Evolutionary conservation across 1,140 invertebrate species (phyloP), one percentile per base, ranked within the genome.

Genomic region (Macrocentrus cingulum): DNA sequence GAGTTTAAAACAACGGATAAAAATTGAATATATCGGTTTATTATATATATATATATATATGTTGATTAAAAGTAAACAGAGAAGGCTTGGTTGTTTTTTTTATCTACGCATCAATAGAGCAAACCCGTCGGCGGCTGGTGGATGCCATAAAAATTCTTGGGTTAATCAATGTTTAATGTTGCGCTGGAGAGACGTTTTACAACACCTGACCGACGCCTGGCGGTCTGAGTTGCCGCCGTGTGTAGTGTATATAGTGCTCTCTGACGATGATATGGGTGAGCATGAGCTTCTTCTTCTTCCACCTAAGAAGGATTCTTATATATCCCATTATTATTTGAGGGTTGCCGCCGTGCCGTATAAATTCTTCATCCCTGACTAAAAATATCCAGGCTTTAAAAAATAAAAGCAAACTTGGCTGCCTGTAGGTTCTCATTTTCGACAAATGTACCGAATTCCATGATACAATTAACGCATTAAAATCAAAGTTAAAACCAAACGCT

Each of bases 91-190:
- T n/a, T n/a, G 3, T 16, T 18, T 29, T 5, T 42, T 42, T 18
- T 16, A 42, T 42, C 16, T 42, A 16, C 18, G 41, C 41, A 42
- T 42, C 41, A 42, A 23, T 23, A 46, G 44, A 22, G 20, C 16
- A 44, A 44, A 44, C 42, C 42, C 16, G 42, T 44, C 42, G 16
- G 16, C 39, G 37, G 39, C 37, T 39, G 32, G 23, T 54, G 16
- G 62, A 25, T 9, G 64, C 60, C 66, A 69, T 74, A 74, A 74
- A 74, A 74, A 74, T 74, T 74, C 72, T 66, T 67, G 59, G 62
- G 64, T 69, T 65, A 67, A 72, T 74, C 70, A 69, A 67, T 71
- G 66, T 67, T 70, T 66, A 65, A 67, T 67, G 67, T 74, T 69
- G 51, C 48, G 53, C 65, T 50, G 63, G 59, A 65, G 61, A 42